Evolutionary conservation across 2,797 vertebrate species (phyloP), one percentile per base, ranked within the genome.

Genomic region (Arrhamphus sclerolepis): DNA sequence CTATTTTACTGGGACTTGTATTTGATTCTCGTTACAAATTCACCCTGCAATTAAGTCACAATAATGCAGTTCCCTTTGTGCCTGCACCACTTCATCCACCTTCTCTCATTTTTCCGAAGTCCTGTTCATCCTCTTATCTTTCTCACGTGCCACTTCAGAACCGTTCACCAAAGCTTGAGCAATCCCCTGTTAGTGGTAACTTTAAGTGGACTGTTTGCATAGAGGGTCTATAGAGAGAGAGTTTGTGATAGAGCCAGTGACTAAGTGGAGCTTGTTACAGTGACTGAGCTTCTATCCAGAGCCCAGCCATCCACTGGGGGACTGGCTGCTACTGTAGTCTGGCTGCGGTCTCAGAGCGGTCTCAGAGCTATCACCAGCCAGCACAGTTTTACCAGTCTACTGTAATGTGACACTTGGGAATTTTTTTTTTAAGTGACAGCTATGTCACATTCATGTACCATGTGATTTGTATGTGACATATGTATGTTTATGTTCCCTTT

Each of bases 201-300:
- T 85, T 84, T 83, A 84, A 86, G 82, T 87, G 82, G 70, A 68
- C 78, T 81, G 85, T 86, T 84, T 88, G 87, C 70, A 80, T 81
- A 64, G 77, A 83, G 78, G 57, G 82, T 67, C 76, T 76, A 66
- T 52, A 62, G 77, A 76, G 62, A 82, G 79, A 64, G 48, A 66
- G 64, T 11, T 65, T 50, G 46, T 57, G 65, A 79, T 51, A 47
- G 80, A 85, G 78, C 82, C 77, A 82, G 48, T 80, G 82, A 81
- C 77, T 83, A 86, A 82, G 81, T 82, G 84, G 74, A 70, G 56
- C 82, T 83, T 85, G 82, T 86, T 87, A 80, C 75, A 85, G 78
- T 86, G 75, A 84, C 82, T 85, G 77, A 85, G 78, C 86, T 83
- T 70, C 78, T 82, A 82, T 87, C 75, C 81, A 80, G 80, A 83